A percentile compares a stretch with the other conserved stretches of the same genome.
Evolutionary conservation across 2,888 invertebrate species (phyloP).

Genomic region (Hedya salicella): DNA sequence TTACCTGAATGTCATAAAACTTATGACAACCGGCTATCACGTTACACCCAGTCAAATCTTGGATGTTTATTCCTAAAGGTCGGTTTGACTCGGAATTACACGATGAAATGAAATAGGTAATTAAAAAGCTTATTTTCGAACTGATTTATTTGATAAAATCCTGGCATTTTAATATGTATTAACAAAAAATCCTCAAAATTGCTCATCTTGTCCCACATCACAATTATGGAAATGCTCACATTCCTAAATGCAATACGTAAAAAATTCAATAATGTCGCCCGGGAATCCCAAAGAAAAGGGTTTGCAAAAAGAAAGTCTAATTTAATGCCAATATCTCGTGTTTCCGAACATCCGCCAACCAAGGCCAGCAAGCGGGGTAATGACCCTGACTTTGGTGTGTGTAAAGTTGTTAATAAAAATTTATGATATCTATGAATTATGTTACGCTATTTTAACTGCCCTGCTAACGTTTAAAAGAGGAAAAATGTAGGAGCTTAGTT

Average conservation of each 20-base stretch:
- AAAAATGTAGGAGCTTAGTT: too few relatives aligned
- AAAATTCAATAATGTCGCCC: constrained; percentile 1
- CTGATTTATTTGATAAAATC: too few relatives aligned
- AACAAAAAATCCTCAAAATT: too few relatives aligned
- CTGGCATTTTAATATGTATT: too few relatives aligned
- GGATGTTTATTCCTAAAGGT: too few relatives aligned
- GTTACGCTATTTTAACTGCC: not conserved
- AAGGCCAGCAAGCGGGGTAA: constrained; percentile 59
- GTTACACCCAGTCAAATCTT: too few relatives aligned
- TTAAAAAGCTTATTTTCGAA: too few relatives aligned
- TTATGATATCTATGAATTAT: constrained; percentile 37
- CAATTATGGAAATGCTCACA: constrained; percentile 15
- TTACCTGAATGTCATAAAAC: too few relatives aligned
- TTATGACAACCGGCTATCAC: too few relatives aligned
- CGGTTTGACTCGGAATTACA: too few relatives aligned
- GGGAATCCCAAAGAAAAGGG: constrained; percentile 41
- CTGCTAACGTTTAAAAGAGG: not conserved
- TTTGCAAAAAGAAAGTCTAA: constrained; percentile 52
- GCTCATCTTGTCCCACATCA: not conserved
- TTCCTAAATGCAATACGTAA: not conserved
- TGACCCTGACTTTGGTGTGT: constrained; percentile 51
- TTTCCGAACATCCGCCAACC: constrained; percentile 55
- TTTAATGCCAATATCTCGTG: constrained; percentile 54
- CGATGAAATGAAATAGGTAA: too few relatives aligned
- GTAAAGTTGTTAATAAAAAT: constrained; percentile 35